Base-by-base conservation (phyloP, 2,888 invertebrate species). In the Oligia fasciuncula region DNA sequence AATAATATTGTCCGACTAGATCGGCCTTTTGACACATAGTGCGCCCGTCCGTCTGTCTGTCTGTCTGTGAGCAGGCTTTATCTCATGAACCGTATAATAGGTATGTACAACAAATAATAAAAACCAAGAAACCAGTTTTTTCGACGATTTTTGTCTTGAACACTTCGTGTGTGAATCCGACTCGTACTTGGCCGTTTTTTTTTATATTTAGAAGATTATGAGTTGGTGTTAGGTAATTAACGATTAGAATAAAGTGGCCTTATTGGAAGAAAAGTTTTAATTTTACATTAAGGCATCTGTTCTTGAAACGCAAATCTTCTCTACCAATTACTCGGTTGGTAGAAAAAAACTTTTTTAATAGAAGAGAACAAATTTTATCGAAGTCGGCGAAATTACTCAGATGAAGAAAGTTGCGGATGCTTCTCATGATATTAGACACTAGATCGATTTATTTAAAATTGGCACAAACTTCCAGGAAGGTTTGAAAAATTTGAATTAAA, bases 281-380 rank as follows among this genome's bases (percentile, higher is more conserved):
- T 91, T 92, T 91, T 85, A 90, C 91, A 92, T 91, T 90, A 90
- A 92, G 84, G 89, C 91, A 91, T 92, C 91, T 91, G 91, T 86
- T 90, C 85, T 82, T 74, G 86, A 90, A 88, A 90, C 74, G 88
- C 86, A 90, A 90, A 87, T 88, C 90, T 89, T 85, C 84, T 79
- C 87, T 76, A 87, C 87, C 91, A 91, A 92, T 93, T 92, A 92
- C 88, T 81, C 69, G 84, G 90, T 88, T 88, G 87, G 87, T 79
- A 73, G 76, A 89, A 90, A 83, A 89, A 89, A 93, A 92, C 87
- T 91, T 92, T 91, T 91, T 92, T 92, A 91, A 91, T 92, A 91
- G 91, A 92, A 91, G 85, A 87, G 90, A 90, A 86, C 85, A 85
- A 90, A 91, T 91, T 88, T 90, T 87, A 90, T 90, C 88, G 85